Evolutionary conservation across 1,140 invertebrate genomes (phyloP).

Genomic region (Drosophila tristis): DNA sequence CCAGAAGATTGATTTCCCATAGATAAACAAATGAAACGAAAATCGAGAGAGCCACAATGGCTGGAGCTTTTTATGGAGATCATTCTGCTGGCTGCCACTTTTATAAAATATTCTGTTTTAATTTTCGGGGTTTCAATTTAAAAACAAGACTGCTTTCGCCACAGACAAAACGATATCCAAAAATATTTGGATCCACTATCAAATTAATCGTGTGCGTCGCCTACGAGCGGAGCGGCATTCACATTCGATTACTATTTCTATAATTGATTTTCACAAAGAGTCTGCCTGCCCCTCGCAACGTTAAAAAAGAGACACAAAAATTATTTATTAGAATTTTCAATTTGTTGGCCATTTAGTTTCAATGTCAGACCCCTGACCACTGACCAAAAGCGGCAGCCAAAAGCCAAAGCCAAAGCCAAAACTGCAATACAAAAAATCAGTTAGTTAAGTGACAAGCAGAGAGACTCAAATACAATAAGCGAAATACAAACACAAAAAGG

Average conservation of each 20-base stretch:
- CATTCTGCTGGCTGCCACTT: no score
- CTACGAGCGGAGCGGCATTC: not conserved
- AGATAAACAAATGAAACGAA: constrained; percentile 4
- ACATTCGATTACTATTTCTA: constrained; percentile 57
- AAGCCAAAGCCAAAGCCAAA: constrained; percentile 7
- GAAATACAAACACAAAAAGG: constrained; percentile 7
- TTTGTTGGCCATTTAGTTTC: constrained; percentile 50
- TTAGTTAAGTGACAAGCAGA: constrained; percentile 46
- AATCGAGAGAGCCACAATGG: no score
- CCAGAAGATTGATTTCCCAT: constrained; percentile 7
- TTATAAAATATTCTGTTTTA: no score
- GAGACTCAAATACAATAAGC: constrained; percentile 57
- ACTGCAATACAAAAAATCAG: constrained; percentile 58
- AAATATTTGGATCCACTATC: no score
- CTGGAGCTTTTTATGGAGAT: no score
- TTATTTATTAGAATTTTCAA: constrained; percentile 70
- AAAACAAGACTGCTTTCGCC: no score
- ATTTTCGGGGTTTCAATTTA: no score
- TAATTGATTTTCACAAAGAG: constrained; percentile 66
- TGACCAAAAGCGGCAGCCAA: constrained; percentile 66
- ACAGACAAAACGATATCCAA: no score
- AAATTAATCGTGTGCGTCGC: no score
- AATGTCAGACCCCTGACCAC: constrained; percentile 35
- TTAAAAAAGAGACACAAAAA: constrained; percentile 2
- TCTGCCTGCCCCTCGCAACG: constrained; percentile 10